Percentiles rank a stretch among this genome's conserved stretches.
Conservation (phyloP, 2,888 invertebrate species). For the Caenorhabditis sp. region DNA sequence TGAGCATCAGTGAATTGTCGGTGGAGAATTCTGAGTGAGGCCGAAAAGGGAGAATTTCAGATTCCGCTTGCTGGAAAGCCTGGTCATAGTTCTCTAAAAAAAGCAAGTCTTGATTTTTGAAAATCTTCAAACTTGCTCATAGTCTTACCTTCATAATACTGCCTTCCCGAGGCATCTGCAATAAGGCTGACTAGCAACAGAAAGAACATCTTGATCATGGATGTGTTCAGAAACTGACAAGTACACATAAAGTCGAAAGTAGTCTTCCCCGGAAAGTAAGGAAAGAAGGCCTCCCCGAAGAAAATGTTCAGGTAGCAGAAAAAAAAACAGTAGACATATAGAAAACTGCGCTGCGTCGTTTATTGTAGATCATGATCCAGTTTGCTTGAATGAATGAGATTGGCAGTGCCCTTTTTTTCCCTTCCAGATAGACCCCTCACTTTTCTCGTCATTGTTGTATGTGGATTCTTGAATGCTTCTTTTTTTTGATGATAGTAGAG, state of each 20-base stretch:
- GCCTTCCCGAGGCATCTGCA: neutral
- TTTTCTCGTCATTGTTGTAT: constrained; percentile 25
- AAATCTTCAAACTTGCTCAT: no score
- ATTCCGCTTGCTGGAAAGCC: constrained; percentile 28
- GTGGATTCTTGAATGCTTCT: constrained; percentile 3
- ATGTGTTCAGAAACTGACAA: neutral
- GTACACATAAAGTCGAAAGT: neutral
- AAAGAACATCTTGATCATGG: neutral
- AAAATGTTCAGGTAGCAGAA: constrained; percentile 1
- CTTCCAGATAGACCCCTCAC: neutral
- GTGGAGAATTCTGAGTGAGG: constrained; percentile 1
- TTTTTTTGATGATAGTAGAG: neutral
- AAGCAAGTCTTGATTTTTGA: neutral
- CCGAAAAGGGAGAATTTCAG: constrained; percentile 14
- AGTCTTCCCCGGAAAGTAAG: constrained; percentile 22
- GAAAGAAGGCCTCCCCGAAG: constrained; percentile 20
- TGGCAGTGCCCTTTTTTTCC: constrained; percentile 13
- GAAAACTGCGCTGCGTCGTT: constrained; percentile 20
- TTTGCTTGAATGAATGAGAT: constrained; percentile 41
- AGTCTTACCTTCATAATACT: constrained; percentile 19
- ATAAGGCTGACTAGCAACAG: neutral
- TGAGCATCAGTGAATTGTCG: constrained; percentile 18
- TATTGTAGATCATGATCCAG: constrained; percentile 47
- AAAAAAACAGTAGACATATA: constrained; percentile 19
- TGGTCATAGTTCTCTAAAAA: constrained; percentile 3